These are phyloP conservation scores for Pseudomyrmex gracilis DNA, from an alignment of 1,140 invertebrate genomes.

Conservation along the genomic window DNA sequence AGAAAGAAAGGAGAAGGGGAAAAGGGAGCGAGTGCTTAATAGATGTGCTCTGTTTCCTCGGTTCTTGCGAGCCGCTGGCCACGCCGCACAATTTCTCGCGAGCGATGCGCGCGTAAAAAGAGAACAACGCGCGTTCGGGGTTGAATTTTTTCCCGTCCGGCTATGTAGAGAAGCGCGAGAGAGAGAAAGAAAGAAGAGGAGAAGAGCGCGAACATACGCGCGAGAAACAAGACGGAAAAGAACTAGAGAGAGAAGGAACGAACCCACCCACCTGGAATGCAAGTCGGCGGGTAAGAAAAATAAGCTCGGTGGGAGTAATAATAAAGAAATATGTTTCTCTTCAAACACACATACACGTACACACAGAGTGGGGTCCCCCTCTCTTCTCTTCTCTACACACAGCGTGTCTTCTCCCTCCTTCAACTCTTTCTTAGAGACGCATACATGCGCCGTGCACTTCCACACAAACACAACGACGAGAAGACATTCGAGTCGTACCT, in stretches of 20 bases:
- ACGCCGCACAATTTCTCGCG: constrained; percentile 56
- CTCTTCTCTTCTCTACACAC: constrained; percentile 21
- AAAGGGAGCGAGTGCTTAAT: constrained; percentile 61
- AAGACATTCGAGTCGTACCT: constrained; percentile 47
- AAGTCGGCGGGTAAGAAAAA: constrained; percentile 84
- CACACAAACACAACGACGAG: constrained; percentile 12
- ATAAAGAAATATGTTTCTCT: constrained; percentile 86
- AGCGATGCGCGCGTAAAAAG: constrained; percentile 64
- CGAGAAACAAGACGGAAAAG: neutral
- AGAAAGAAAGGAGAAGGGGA: neutral
- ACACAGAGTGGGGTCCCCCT: constrained; percentile 40
- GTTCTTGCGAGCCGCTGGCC: constrained; percentile 43
- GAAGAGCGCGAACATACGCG: neutral
- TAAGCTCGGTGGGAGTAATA: constrained; percentile 85
- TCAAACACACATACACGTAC: constrained; percentile 76
- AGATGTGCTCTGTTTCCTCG: constrained; percentile 52
- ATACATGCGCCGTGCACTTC: constrained; percentile 14
- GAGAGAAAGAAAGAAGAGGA: constrained; percentile 38
- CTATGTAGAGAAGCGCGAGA: neutral
- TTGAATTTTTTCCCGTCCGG: constrained; percentile 67
- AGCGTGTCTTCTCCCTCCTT: constrained; percentile 35
- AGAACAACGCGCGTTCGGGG: constrained; percentile 66
- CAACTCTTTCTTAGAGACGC: constrained; percentile 58
- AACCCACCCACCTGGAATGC: constrained; percentile 82
- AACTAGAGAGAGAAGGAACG: neutral